phyloP scores from a whole-genome alignment of 2,797 vertebrate species.

The Poeciliopsis gracilis region DNA sequence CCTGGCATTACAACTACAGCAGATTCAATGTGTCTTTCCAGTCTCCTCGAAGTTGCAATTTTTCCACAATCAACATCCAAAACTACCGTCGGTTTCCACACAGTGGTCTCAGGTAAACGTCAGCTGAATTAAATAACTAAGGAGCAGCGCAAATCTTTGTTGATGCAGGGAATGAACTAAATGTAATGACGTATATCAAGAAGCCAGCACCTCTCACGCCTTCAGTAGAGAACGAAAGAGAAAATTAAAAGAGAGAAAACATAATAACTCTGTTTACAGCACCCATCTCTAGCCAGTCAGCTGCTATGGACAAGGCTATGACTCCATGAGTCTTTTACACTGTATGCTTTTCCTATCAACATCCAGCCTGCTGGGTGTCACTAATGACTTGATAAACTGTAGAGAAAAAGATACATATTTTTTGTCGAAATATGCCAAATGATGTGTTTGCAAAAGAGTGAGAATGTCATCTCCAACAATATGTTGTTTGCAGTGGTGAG shows the following conservation, averaged over 20 bases:
- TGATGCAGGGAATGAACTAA: background rate
- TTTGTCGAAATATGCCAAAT: conserved; percentile 4
- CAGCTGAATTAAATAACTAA: background rate
- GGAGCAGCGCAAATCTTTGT: background rate
- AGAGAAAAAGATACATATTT: background rate
- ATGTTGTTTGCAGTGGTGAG: conserved; percentile 40
- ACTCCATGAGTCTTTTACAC: background rate
- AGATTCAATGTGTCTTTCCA: too few species aligned
- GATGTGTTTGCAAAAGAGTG: conserved; percentile 7
- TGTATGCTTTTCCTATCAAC: background rate
- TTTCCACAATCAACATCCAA: too few species aligned
- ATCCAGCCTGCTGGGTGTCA: background rate
- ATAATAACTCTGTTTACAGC: background rate
- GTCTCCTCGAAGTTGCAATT: too few species aligned
- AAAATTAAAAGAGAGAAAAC: background rate
- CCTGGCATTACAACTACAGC: too few species aligned
- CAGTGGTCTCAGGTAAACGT: background rate
- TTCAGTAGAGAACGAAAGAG: background rate
- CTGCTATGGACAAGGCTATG: background rate
- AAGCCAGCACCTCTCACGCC: background rate
- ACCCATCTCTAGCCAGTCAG: background rate
- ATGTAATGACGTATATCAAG: background rate
- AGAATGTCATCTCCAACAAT: conserved; percentile 23
- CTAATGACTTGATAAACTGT: background rate
- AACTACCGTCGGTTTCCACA: too few species aligned